Evolutionary conservation across 2,797 vertebrate species (phyloP).

Genomic region (Cuniculus paca): DNA sequence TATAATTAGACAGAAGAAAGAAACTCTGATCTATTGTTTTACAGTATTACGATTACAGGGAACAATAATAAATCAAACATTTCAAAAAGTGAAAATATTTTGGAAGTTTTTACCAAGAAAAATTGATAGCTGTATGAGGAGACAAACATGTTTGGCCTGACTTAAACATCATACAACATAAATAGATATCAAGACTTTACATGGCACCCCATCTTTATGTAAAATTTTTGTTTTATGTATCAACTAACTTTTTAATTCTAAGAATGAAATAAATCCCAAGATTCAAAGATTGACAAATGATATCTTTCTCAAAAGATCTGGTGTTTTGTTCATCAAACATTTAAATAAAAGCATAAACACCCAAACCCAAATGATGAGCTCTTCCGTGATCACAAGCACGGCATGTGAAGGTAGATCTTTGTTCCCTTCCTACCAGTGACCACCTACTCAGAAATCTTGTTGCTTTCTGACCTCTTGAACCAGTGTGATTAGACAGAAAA

Average conservation of each 20-base stretch:
- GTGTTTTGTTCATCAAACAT: neutral
- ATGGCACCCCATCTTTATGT: neutral
- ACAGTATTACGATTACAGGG: neutral
- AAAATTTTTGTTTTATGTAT: neutral
- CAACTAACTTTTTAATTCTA: neutral
- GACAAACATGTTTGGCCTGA: neutral
- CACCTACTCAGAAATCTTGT: neutral
- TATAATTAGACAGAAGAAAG: neutral
- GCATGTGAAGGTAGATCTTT: neutral
- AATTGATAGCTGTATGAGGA: neutral
- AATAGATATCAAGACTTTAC: neutral
- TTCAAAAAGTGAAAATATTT: neutral
- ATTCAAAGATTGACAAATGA: neutral
- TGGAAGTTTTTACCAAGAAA: neutral
- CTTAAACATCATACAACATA: neutral
- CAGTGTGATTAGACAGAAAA: neutral
- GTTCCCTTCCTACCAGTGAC: neutral
- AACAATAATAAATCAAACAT: neutral
- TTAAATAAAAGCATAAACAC: slow-evolving; percentile 8
- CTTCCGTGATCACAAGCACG: neutral
- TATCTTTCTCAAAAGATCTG: neutral
- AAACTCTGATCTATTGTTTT: neutral
- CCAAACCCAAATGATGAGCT: neutral
- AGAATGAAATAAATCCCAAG: neutral
- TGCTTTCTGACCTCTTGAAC: neutral